These are phyloP conservation scores for Netelia fuscicornis DNA, from an alignment of 2,888 invertebrate genomes.

Conservation along the genomic window DNA sequence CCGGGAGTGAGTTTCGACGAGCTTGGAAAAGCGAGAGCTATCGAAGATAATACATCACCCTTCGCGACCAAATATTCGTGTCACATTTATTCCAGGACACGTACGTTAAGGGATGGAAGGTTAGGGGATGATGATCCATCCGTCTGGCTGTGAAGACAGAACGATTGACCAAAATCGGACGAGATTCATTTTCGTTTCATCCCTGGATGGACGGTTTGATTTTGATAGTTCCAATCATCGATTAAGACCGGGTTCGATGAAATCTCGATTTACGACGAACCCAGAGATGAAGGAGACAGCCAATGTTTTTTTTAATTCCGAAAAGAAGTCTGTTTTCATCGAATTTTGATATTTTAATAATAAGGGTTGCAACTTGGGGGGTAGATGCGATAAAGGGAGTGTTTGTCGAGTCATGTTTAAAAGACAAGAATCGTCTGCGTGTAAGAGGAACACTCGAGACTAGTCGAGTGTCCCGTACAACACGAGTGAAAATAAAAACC, in stretches of 20 bases:
- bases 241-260: too few species aligned
- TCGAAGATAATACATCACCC: conserved; percentile 45
- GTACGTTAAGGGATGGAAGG: conserved; percentile 42
- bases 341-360: too few species aligned
- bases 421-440: conserved; percentile 44
- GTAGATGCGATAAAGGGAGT: conserved; percentile 37
- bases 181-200: conserved; percentile 34
- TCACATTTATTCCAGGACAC: conserved; percentile 66
- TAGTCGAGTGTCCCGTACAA: conserved; percentile 55
- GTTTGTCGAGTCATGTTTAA: conserved; percentile 48
- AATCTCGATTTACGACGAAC: too few species aligned
- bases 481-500: conserved; percentile 61
- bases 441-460: conserved; percentile 57
- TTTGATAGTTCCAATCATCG: too few species aligned
- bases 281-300: too few species aligned
- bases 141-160: conserved; percentile 46
- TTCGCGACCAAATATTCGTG: conserved; percentile 17
- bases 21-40: conserved; percentile 59
- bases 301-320: too few species aligned
- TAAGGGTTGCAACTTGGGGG: too few species aligned
- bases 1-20: conserved; percentile 38
- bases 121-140: conserved; percentile 62
- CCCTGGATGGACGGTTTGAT: not conserved
- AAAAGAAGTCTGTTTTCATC: too few species aligned
- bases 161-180: conserved; percentile 51